These are phyloP conservation scores for Phalacrocorax pelagicus DNA, from an alignment of 2,113 vertebrate genomes.

Conservation along the genomic window DNA sequence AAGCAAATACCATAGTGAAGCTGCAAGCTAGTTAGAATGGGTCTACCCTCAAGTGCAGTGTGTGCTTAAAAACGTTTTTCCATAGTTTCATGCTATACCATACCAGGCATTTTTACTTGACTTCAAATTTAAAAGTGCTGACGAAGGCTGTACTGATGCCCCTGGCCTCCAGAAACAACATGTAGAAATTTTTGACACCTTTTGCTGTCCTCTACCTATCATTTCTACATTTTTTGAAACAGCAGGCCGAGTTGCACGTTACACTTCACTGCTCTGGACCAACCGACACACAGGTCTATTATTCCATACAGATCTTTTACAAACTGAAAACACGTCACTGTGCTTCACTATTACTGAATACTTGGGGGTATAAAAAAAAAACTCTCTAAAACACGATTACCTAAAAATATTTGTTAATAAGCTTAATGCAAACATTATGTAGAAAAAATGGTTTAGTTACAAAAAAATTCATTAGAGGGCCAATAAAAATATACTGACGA, in stretches of 20 bases:
- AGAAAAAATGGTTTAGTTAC: slow-evolving; percentile 71
- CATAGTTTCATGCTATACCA: background rate
- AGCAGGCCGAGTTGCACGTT: background rate
- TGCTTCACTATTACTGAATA: slow-evolving; percentile 60
- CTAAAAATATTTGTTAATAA: slow-evolving; percentile 76
- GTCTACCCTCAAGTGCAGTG: slow-evolving; percentile 54
- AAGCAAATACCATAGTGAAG: slow-evolving; percentile 38
- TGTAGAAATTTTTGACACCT: background rate
- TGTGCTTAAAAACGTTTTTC: slow-evolving; percentile 5
- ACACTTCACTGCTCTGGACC: slow-evolving; percentile 7
- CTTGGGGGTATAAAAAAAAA: slow-evolving; percentile 51
- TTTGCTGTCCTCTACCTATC: background rate
- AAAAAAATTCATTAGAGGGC: slow-evolving; percentile 71
- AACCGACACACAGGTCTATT: background rate
- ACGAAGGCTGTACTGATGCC: background rate
- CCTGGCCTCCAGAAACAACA: background rate
- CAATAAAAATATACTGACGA: slow-evolving; percentile 79
- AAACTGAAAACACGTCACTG: slow-evolving; percentile 25
- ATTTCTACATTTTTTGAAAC: background rate
- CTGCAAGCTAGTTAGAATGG: slow-evolving; percentile 36
- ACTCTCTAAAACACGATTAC: slow-evolving; percentile 56
- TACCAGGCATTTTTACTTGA: background rate
- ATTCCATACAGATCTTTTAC: background rate
- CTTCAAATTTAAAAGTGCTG: slow-evolving; percentile 20
- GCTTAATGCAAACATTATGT: slow-evolving; percentile 70